These are phyloP conservation scores for Cottoperca gobio DNA, from an alignment of 2,797 vertebrate genomes.

Conservation along the genomic window DNA sequence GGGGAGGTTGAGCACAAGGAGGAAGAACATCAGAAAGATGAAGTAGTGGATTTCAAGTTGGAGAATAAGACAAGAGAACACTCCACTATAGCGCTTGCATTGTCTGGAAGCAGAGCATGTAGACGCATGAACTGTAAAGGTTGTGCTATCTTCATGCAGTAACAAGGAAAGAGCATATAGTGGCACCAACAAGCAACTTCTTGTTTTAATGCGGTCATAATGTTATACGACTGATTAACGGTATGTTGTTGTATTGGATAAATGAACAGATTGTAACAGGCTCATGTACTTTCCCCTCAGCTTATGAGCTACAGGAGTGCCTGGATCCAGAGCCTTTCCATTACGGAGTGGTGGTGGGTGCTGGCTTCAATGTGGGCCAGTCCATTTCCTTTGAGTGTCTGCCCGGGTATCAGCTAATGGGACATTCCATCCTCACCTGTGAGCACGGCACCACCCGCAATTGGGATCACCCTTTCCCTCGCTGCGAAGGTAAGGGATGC, in stretches of 20 bases:
- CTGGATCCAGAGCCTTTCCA: conserved; percentile 96
- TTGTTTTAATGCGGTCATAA: background rate
- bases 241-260: background rate
- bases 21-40: conserved; percentile 26
- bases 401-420: conserved; percentile 93
- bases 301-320: conserved; percentile 95
- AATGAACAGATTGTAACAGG: background rate
- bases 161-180: background rate
- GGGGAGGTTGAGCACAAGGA: conserved; percentile 42
- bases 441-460: conserved; percentile 96
- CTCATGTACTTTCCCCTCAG: conserved; percentile 41
- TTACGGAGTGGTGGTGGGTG: conserved; percentile 93
- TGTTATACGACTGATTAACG: background rate
- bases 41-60: conserved; percentile 29
- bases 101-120: conserved; percentile 9
- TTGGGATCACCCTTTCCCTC: conserved; percentile 96
- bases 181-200: background rate
- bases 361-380: conserved; percentile 96
- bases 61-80: conserved; percentile 28
- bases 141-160: background rate
- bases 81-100: background rate
- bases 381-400: conserved; percentile 98
- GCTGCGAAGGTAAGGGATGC: conserved; percentile 92
- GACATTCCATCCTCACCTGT: conserved; percentile 94
- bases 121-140: conserved; percentile 2